Conservation (phyloP, 2,888 invertebrate genomes). For the Leptothorax acervorum region DNA sequence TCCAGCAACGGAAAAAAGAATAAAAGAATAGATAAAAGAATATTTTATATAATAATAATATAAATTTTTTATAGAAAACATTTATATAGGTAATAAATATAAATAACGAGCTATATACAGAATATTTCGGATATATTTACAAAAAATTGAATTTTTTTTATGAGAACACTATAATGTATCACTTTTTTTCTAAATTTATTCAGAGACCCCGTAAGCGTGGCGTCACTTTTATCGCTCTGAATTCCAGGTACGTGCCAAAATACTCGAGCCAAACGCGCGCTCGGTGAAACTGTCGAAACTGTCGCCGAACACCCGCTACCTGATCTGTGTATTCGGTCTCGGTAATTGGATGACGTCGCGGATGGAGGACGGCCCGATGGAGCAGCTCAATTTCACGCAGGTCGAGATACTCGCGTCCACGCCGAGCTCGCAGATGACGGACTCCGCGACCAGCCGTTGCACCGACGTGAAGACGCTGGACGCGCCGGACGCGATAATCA, state of each 20-base stretch:
- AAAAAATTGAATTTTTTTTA: neutral
- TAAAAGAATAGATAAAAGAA: neutral
- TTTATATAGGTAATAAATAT: neutral
- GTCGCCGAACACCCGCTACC: slow-evolving; percentile 92
- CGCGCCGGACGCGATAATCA: slow-evolving; percentile 87
- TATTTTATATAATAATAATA: neutral
- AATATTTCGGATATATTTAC: neutral
- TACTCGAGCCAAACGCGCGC: slow-evolving; percentile 91
- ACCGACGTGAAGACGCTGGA: slow-evolving; percentile 92
- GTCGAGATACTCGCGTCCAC: slow-evolving; percentile 87
- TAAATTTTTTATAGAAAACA: neutral
- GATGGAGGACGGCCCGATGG: slow-evolving; percentile 81
- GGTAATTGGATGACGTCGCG: slow-evolving; percentile 90
- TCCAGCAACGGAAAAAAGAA: neutral
- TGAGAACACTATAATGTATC: neutral
- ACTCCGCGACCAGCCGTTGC: slow-evolving; percentile 92
- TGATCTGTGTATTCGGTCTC: slow-evolving; percentile 95
- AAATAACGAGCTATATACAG: neutral
- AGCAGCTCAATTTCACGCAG: slow-evolving; percentile 78
- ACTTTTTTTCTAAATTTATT: neutral
- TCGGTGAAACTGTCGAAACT: slow-evolving; percentile 92
- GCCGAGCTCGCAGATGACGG: slow-evolving; percentile 88
- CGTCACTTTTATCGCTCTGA: neutral
- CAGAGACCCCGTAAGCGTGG: neutral
- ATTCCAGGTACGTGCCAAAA: slow-evolving; percentile 91